Conservation (phyloP, 37 sponge, comb jelly and placozoan species). For the Spongia lamella region DNA sequence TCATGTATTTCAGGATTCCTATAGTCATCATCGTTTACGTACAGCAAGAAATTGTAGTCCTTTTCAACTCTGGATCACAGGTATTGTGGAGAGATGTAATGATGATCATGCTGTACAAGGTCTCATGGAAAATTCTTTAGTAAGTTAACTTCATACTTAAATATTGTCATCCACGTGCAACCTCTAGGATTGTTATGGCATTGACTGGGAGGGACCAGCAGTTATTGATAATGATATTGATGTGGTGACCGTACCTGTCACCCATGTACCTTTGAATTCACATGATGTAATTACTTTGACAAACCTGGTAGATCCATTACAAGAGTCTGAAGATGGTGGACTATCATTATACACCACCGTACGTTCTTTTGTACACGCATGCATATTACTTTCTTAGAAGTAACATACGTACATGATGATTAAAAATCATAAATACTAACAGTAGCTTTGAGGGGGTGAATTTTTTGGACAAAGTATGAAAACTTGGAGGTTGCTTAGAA, state of each 20-base stretch:
- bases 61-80: conserved; percentile 58
- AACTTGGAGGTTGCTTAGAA: too few species aligned
- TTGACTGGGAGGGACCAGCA: conserved; percentile 9
- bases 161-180: too few species aligned
- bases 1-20: conserved; percentile 30
- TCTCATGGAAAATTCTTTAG: conserved; percentile 1
- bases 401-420: too few species aligned
- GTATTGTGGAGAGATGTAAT: neutral
- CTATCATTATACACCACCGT: neutral
- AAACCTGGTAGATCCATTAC: neutral
- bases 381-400: too few species aligned
- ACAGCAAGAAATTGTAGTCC: conserved; percentile 35
- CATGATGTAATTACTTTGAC: neutral
- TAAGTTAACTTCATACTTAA: too few species aligned
- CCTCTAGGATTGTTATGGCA: neutral
- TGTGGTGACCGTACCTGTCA: neutral
- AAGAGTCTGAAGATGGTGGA: conserved; percentile 8
- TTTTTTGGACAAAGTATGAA: too few species aligned
- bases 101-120: conserved; percentile 21
- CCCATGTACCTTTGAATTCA: neutral
- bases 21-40: conserved; percentile 35
- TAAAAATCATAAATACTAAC: too few species aligned
- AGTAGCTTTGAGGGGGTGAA: too few species aligned
- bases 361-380: too few species aligned
- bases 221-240: neutral